Evolutionary conservation across 2,888 invertebrate species (phyloP).

Genomic region (Belgica antarctica): DNA sequence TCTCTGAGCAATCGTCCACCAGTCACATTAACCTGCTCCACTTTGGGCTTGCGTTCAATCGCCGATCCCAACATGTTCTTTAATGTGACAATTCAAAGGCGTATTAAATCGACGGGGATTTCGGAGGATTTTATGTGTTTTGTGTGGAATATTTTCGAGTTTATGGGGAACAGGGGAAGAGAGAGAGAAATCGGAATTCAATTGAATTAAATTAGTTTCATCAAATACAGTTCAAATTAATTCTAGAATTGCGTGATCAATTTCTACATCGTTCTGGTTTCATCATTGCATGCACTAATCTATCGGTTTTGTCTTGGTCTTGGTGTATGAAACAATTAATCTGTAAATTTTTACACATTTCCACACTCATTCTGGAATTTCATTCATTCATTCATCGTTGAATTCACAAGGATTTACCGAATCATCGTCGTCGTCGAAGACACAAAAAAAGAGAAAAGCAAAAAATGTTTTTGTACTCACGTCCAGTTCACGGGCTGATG

Average conservation of each 20-base stretch:
- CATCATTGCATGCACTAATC: constrained; percentile 10
- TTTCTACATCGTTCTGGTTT: neutral
- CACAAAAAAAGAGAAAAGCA: too few relatives aligned
- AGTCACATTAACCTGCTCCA: constrained; percentile 92
- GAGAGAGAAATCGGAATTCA: constrained; percentile 25
- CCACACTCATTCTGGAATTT: neutral
- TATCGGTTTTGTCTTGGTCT: neutral
- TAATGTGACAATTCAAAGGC: constrained; percentile 47
- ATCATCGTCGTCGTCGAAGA: neutral
- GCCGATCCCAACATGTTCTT: constrained; percentile 91
- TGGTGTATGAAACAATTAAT: constrained; percentile 12
- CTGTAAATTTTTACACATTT: neutral
- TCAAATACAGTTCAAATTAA: constrained; percentile 2
- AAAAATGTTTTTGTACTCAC: constrained; percentile 50
- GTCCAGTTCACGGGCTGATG: constrained; percentile 55
- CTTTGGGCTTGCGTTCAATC: constrained; percentile 88
- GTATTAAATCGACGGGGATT: too few relatives aligned
- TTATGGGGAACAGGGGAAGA: constrained; percentile 17
- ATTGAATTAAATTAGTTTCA: constrained; percentile 23
- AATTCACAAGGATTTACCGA: neutral
- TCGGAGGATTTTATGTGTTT: constrained; percentile 43
- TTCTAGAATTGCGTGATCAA: neutral
- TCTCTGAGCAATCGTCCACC: constrained; percentile 95
- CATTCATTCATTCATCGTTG: constrained; percentile 5
- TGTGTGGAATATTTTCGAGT: neutral